Percentiles rank a stretch among this genome's conserved stretches.
These are phyloP conservation scores for Takifugu ocellatus DNA, from an alignment of 2,797 vertebrate genomes.

Conservation along the genomic window DNA sequence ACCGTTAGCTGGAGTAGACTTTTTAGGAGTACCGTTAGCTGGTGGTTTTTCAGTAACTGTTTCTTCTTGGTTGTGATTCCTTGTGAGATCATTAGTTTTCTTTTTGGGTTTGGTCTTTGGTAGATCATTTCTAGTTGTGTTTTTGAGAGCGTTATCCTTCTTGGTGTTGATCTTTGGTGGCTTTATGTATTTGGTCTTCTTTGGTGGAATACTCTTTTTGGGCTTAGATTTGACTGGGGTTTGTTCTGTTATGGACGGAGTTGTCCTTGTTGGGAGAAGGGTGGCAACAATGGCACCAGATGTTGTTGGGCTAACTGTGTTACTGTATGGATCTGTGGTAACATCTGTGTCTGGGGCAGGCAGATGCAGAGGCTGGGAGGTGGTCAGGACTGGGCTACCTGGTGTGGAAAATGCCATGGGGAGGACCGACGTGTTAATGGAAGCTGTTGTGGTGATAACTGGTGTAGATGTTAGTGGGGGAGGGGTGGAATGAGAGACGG, in stretches of 20 bases:
- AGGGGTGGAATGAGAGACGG: constrained; percentile 27
- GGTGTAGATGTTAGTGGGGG: constrained; percentile 48
- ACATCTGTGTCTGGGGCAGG: constrained; percentile 27
- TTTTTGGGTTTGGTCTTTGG: constrained; percentile 30
- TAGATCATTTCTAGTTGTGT: constrained; percentile 28
- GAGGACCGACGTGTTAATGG: constrained; percentile 14
- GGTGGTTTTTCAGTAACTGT: background rate
- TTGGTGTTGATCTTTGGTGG: constrained; percentile 37
- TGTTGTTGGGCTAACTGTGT: constrained; percentile 25
- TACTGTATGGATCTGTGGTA: constrained; percentile 16
- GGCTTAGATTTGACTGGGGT: constrained; percentile 22
- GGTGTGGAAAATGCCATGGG: constrained; percentile 13
- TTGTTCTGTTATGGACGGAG: constrained; percentile 12
- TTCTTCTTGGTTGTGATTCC: background rate
- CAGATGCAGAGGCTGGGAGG: constrained; percentile 22
- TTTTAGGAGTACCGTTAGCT: background rate
- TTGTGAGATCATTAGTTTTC: background rate
- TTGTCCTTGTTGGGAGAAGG: constrained; percentile 5
- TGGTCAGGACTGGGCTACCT: constrained; percentile 18
- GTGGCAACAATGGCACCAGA: constrained; percentile 5
- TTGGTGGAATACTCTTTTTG: constrained; percentile 35
- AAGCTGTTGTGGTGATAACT: constrained; percentile 29
- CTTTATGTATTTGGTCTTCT: constrained; percentile 24
- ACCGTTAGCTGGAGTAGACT: background rate
- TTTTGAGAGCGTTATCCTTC: constrained; percentile 30